A percentile compares a stretch with the other conserved stretches of the same genome.
These are phyloP conservation scores for Meloidogyne floridensis DNA, from an alignment of 1,140 invertebrate genomes.

Conservation along the genomic window DNA sequence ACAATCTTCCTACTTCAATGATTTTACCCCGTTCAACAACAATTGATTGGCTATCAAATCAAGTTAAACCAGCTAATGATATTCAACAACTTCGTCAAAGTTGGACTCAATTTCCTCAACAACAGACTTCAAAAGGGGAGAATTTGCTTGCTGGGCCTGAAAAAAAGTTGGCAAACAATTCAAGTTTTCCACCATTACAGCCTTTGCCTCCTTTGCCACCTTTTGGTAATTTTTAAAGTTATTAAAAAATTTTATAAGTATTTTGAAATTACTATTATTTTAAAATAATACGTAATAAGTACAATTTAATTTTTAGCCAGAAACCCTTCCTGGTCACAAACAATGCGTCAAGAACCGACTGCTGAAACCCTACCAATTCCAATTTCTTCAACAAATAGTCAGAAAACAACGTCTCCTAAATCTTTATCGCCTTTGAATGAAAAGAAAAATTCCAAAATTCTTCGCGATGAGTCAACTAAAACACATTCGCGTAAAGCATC, in stretches of 20 bases:
- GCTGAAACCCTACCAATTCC: background rate
- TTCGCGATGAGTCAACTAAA: background rate
- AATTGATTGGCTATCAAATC: background rate
- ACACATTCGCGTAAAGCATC: constrained; percentile 24
- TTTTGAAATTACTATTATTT: no score
- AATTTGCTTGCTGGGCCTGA: background rate
- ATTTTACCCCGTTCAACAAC: background rate
- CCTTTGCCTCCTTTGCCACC: background rate
- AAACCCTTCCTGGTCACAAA: background rate
- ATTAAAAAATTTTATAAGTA: no score
- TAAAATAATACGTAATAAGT: no score
- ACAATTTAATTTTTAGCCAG: background rate
- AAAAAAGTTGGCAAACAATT: background rate
- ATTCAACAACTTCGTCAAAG: background rate
- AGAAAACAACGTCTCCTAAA: background rate
- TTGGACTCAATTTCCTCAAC: constrained; percentile 5
- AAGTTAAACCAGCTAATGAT: background rate
- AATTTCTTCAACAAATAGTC: background rate
- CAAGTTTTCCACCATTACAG: background rate
- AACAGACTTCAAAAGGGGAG: background rate
- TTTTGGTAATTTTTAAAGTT: background rate
- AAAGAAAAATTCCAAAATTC: background rate
- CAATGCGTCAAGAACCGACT: background rate
- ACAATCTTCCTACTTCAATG: background rate
- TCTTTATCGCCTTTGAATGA: background rate